Percentiles rank a stretch among this genome's conserved stretches.
Evolutionary conservation across 2,888 invertebrate genomes (phyloP).

Genomic region (Galerucella pusilla): DNA sequence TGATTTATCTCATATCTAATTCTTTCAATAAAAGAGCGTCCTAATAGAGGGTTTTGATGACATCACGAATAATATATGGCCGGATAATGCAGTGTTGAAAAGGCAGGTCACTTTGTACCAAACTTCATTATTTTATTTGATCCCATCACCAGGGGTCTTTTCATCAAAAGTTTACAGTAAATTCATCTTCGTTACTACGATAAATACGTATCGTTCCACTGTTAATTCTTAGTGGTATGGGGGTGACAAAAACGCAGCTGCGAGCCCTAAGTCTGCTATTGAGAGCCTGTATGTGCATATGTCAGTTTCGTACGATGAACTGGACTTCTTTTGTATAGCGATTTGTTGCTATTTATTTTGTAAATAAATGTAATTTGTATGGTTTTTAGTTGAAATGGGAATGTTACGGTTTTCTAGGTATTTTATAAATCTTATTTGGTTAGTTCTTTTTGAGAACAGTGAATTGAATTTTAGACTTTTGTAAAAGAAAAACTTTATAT

Average conservation of each 20-base stretch:
- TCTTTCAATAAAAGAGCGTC: slow-evolving; percentile 52
- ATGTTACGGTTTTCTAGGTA: slow-evolving; percentile 52
- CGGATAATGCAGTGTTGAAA: slow-evolving; percentile 67
- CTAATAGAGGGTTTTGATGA: slow-evolving; percentile 61
- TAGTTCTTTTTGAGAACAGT: slow-evolving; percentile 19
- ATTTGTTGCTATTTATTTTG: slow-evolving; percentile 63
- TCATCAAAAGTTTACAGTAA: slow-evolving; percentile 54
- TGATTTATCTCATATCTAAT: slow-evolving; percentile 43
- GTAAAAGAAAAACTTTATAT: not conserved
- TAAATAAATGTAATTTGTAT: slow-evolving; percentile 56
- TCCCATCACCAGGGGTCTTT: slow-evolving; percentile 59
- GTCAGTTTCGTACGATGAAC: slow-evolving; percentile 60
- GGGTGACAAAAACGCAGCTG: slow-evolving; percentile 61
- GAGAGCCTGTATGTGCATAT: slow-evolving; percentile 64
- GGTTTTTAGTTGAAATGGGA: slow-evolving; percentile 52
- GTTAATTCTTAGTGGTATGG: slow-evolving; percentile 56
- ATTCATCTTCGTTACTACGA: not conserved
- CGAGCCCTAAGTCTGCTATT: slow-evolving; percentile 61
- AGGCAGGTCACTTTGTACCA: slow-evolving; percentile 67
- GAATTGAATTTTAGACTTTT: not conserved
- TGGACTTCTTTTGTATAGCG: slow-evolving; percentile 56
- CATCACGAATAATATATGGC: slow-evolving; percentile 65
- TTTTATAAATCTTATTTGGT: slow-evolving; percentile 38
- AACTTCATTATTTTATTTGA: slow-evolving; percentile 66
- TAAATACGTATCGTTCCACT: slow-evolving; percentile 15